Percentiles rank a stretch among this genome's conserved stretches.
Evolutionary conservation across 2,888 invertebrate species (phyloP).

Genomic region (Meta bourneti): DNA sequence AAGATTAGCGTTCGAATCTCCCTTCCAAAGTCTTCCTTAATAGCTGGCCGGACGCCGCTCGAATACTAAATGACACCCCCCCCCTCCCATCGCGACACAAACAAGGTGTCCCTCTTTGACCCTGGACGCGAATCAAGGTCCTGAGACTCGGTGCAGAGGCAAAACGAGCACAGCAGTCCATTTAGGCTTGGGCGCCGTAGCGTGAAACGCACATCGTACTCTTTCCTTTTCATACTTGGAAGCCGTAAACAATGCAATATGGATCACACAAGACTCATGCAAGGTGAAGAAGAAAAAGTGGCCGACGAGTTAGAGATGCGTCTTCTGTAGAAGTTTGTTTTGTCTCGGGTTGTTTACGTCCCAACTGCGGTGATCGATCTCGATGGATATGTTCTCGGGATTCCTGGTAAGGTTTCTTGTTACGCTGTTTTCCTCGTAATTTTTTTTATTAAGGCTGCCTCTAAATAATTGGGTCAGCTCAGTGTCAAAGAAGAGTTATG

Average conservation of each 20-base stretch:
- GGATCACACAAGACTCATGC: too few species aligned
- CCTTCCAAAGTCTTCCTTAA: not conserved
- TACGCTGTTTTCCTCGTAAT: not conserved
- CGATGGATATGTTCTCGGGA: not conserved
- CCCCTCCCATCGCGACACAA: slow-evolving; percentile 3
- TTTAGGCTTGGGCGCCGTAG: slow-evolving; percentile 42
- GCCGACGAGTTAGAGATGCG: not conserved
- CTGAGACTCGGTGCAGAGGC: not conserved
- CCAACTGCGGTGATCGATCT: not conserved
- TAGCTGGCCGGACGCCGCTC: not conserved
- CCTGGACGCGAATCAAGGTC: slow-evolving; percentile 26
- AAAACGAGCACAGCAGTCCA: not conserved
- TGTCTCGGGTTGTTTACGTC: not conserved
- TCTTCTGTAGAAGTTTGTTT: not conserved
- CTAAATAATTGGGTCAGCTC: not conserved
- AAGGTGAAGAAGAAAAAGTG: not conserved
- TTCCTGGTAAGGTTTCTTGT: not conserved
- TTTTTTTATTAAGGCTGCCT: not conserved
- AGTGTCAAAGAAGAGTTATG: not conserved
- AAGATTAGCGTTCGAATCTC: not conserved
- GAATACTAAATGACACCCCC: not conserved
- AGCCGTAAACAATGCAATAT: too few species aligned
- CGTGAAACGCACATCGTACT: slow-evolving; percentile 18
- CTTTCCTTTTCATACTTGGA: too few species aligned
- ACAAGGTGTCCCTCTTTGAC: not conserved